These are phyloP conservation scores for Tautogolabrus adspersus DNA, from an alignment of 2,113 vertebrate species.

Conservation along the genomic window DNA sequence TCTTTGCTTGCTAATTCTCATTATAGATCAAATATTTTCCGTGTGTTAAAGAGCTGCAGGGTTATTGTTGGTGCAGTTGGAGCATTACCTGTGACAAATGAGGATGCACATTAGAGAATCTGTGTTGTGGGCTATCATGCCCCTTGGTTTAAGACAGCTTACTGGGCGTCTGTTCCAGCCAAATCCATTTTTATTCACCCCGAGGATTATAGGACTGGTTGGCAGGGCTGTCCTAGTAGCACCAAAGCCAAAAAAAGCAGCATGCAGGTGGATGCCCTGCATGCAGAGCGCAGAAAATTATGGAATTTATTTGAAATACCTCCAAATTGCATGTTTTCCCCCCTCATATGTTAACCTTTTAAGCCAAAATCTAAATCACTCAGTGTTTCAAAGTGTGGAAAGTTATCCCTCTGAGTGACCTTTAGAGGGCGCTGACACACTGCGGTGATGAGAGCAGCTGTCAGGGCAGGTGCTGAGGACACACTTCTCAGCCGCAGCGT, in stretches of 20 bases:
- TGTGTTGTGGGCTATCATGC: constrained; percentile 47
- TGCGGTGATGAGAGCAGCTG: constrained; percentile 14
- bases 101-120: constrained; percentile 29
- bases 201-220: constrained; percentile 63
- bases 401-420: constrained; percentile 8
- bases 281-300: constrained; percentile 10
- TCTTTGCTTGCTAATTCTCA: no score
- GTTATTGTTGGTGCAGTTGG: constrained; percentile 8
- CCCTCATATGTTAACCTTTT: no score
- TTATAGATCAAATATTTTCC: no score
- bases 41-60: not conserved
- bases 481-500: constrained; percentile 58
- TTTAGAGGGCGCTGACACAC: constrained; percentile 69
- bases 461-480: constrained; percentile 36
- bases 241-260: constrained; percentile 25
- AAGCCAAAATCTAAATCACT: not conserved
- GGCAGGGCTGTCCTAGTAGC: constrained; percentile 26
- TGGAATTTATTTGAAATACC: not conserved
- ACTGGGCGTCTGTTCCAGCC: constrained; percentile 54
- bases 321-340: not conserved
- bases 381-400: not conserved
- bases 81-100: constrained; percentile 28
- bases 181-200: constrained; percentile 77
- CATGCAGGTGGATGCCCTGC: constrained; percentile 45
- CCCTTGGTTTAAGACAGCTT: constrained; percentile 65